A percentile compares a stretch with the other conserved stretches of the same genome.
Evolutionary conservation across 2,888 invertebrate species (phyloP).

Genomic region (Chloroclystis v-ata): DNA sequence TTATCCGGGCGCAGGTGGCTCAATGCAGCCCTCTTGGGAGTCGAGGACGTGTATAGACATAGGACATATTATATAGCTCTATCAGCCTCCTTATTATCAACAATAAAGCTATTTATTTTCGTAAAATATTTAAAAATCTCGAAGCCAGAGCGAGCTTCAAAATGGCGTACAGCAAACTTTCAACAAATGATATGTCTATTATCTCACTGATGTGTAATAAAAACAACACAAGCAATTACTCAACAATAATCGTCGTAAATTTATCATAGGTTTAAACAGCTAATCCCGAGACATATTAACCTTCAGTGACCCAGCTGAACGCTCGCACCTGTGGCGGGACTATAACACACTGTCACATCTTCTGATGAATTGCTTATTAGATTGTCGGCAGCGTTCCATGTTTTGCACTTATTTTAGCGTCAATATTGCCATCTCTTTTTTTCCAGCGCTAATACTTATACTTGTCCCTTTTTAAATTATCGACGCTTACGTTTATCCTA

Average conservation of each 20-base stretch:
- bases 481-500: conserved; percentile 43
- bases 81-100: conserved; percentile 3
- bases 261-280: not conserved
- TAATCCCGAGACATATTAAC: not conserved
- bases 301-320: conserved; percentile 3
- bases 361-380: conserved; percentile 73
- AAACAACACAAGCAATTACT: too few relatives aligned
- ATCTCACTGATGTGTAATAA: too few relatives aligned
- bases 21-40: conserved; percentile 32
- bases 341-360: conserved; percentile 67
- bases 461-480: conserved; percentile 39
- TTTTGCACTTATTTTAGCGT: conserved; percentile 54
- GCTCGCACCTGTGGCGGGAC: conserved; percentile 6
- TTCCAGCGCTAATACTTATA: too few relatives aligned
- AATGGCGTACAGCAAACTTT: too few relatives aligned
- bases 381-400: conserved; percentile 52
- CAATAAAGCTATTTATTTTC: too few relatives aligned
- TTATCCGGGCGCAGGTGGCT: conserved; percentile 64
- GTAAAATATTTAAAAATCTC: not conserved
- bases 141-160: too few relatives aligned
- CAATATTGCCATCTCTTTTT: conserved; percentile 40
- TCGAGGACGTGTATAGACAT: not conserved
- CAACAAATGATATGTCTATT: too few relatives aligned
- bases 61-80: not conserved
- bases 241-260: not conserved